These are phyloP conservation scores for Siderastrea radians DNA, from an alignment of 92 coral and sea anemone genomes.

Conservation along the genomic window DNA sequence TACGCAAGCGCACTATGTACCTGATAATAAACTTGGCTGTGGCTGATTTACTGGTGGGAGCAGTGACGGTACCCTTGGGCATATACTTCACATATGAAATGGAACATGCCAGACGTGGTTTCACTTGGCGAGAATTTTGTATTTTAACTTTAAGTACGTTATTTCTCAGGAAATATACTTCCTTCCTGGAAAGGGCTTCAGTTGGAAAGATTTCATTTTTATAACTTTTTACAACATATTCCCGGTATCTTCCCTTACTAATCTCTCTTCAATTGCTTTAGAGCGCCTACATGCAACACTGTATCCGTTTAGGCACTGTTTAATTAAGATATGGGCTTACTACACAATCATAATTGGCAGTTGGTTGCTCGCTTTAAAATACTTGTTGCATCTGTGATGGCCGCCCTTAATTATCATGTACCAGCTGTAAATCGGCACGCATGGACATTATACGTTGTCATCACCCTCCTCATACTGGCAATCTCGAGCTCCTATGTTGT, in stretches of 20 bases:
- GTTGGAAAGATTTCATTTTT: too few relatives aligned
- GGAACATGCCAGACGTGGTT: not conserved
- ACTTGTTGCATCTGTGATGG: not conserved
- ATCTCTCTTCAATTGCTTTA: not conserved
- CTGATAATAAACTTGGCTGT: slow-evolving; percentile 8
- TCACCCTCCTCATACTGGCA: too few relatives aligned
- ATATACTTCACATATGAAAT: not conserved
- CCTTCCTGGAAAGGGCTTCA: too few relatives aligned
- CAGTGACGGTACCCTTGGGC: not conserved
- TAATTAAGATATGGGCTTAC: not conserved
- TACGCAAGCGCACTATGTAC: slow-evolving; percentile 33
- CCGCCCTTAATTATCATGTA: not conserved
- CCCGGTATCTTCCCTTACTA: not conserved
- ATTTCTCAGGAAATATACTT: too few relatives aligned
- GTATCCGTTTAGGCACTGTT: not conserved
- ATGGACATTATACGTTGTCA: too few relatives aligned
- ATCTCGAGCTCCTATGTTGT: too few relatives aligned
- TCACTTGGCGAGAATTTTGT: too few relatives aligned
- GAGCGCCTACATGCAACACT: too few relatives aligned
- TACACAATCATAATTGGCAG: not conserved
- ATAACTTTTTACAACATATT: not conserved
- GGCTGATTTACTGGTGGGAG: slow-evolving; percentile 21
- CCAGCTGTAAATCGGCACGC: not conserved
- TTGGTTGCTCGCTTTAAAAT: not conserved
- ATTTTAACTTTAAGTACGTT: too few relatives aligned